These are phyloP conservation scores for Penaeus monodon DNA, from an alignment of 2,888 invertebrate species.

Conservation along the genomic window DNA sequence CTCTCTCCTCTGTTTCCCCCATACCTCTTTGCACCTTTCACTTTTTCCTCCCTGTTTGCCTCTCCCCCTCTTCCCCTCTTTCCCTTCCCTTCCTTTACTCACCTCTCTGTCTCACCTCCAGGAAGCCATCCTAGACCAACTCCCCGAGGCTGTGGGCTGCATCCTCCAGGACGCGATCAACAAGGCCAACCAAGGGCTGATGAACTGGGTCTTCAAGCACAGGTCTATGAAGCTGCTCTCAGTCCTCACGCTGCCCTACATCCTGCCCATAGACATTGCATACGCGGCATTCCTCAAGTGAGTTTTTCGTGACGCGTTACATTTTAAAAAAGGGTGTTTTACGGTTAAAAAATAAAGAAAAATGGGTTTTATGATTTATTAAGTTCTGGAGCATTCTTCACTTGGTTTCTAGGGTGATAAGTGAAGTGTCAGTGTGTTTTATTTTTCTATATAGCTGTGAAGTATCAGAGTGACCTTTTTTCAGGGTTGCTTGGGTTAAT, in stretches of 20 bases:
- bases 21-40: background rate
- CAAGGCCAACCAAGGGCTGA: conserved; percentile 88
- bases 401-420: no score
- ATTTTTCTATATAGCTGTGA: no score
- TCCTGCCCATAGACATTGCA: conserved; percentile 88
- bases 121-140: conserved; percentile 88
- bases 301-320: conserved; percentile 70
- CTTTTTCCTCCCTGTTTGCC: background rate
- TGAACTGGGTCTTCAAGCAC: conserved; percentile 91
- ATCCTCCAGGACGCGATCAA: conserved; percentile 94
- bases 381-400: no score
- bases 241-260: conserved; percentile 85
- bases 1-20: background rate
- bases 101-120: conserved; percentile 69
- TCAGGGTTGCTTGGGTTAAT: no score
- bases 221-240: conserved; percentile 85
- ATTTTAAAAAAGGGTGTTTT: no score
- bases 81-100: background rate
- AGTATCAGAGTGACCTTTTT: no score
- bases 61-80: background rate
- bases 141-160: conserved; percentile 90
- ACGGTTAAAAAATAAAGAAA: no score
- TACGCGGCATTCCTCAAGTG: conserved; percentile 89
- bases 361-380: no score
- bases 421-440: no score